Percentiles rank a stretch among this genome's conserved stretches.
phyloP scores from a whole-genome alignment of 1,140 invertebrate species.

The Pogonomyrmex californicus region DNA sequence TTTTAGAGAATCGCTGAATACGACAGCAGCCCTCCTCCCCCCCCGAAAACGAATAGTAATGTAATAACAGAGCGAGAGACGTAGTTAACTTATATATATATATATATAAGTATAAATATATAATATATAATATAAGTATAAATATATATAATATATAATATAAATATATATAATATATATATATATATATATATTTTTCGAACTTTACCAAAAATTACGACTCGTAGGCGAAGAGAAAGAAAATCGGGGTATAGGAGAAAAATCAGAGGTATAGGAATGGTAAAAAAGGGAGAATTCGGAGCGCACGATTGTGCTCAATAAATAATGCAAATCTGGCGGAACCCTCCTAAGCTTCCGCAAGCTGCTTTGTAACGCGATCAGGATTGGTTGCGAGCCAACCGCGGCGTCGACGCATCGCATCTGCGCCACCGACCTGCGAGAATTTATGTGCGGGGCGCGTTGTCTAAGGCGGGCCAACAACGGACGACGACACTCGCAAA shows the following conservation, averaged over 20 bases:
- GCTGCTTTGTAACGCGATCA: conserved; percentile 74
- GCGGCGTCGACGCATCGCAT: conserved; percentile 66
- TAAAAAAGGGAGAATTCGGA: conserved; percentile 15
- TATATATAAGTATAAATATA: too few relatives aligned
- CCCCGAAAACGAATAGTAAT: background rate
- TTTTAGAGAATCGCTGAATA: background rate
- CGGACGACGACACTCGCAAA: conserved; percentile 58
- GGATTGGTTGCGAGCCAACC: conserved; percentile 70
- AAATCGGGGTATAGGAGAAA: conserved; percentile 24
- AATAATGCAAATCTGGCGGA: conserved; percentile 63
- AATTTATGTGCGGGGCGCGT: conserved; percentile 67
- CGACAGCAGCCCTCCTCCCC: too few relatives aligned
- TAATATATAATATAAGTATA: too few relatives aligned
- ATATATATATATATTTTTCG: background rate
- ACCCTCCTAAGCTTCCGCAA: conserved; percentile 33
- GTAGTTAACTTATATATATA: too few relatives aligned
- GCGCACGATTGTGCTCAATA: conserved; percentile 45
- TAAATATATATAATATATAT: too few relatives aligned
- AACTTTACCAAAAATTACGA: background rate
- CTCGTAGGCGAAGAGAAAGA: background rate
- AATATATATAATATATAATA: too few relatives aligned
- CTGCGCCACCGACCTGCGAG: conserved; percentile 55
- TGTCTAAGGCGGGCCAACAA: conserved; percentile 62
- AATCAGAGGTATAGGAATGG: background rate
- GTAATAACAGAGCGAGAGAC: background rate